Evolutionary conservation across 1,140 invertebrate species (phyloP).

Genomic region (Cotesia typhae): DNA sequence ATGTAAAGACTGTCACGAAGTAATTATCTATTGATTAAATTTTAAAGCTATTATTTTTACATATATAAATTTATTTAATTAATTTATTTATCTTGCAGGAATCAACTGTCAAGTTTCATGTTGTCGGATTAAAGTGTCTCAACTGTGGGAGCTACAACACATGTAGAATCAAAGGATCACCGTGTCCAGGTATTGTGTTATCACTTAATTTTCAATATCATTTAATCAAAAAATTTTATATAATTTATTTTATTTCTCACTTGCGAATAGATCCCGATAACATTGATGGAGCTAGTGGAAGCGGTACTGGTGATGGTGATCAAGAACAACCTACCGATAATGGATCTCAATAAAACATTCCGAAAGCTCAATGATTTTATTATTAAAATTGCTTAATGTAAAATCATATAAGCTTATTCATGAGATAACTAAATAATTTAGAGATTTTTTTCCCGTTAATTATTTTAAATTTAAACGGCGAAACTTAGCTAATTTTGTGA

Average conservation of each 20-base stretch:
- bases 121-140: constrained; percentile 83
- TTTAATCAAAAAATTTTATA: not conserved
- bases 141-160: constrained; percentile 89
- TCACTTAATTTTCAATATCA: no score
- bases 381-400: not conserved
- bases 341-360: constrained; percentile 40
- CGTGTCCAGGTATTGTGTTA: constrained; percentile 49
- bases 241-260: not conserved
- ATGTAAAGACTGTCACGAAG: constrained; percentile 90
- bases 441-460: no score
- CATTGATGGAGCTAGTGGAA: constrained; percentile 48
- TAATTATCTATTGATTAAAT: constrained; percentile 51
- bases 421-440: constrained; percentile 5
- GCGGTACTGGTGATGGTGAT: constrained; percentile 45
- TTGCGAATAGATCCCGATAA: constrained; percentile 47
- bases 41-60: not conserved
- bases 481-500: not conserved
- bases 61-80: constrained; percentile 16
- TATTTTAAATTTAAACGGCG: not conserved
- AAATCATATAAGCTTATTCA: not conserved
- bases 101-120: constrained; percentile 82
- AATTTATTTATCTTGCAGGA: constrained; percentile 67
- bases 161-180: constrained; percentile 75
- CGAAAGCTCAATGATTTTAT: no score
- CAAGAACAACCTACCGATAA: constrained; percentile 46